These are phyloP conservation scores for Calameuta pallipes DNA, from an alignment of 2,888 invertebrate species.

Conservation along the genomic window DNA sequence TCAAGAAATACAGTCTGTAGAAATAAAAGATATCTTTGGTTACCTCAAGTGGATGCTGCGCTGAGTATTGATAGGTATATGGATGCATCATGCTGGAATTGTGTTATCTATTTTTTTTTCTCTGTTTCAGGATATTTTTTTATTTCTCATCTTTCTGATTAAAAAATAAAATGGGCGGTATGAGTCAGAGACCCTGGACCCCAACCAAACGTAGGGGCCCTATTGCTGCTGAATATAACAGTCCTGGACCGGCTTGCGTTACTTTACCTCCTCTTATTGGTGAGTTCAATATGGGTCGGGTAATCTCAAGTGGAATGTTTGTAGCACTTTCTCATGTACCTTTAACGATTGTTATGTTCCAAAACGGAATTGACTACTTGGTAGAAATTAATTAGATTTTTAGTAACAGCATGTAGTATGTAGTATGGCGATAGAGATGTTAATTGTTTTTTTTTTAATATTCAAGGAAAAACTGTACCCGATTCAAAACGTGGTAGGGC, in stretches of 20 bases:
- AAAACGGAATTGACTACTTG: neutral
- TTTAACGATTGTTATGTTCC: neutral
- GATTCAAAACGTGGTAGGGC: slow-evolving; percentile 83
- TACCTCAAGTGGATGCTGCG: neutral
- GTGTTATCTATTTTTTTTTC: neutral
- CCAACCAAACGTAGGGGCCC: slow-evolving; percentile 89
- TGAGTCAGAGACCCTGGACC: slow-evolving; percentile 89
- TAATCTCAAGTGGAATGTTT: neutral
- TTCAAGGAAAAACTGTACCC: slow-evolving; percentile 78
- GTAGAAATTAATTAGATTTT: neutral
- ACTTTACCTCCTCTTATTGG: slow-evolving; percentile 85
- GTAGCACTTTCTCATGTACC: neutral
- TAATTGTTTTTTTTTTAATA: slow-evolving; percentile 24
- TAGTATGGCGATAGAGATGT: neutral
- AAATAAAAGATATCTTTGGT: neutral
- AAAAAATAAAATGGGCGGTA: slow-evolving; percentile 72
- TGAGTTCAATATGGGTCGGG: slow-evolving; percentile 56
- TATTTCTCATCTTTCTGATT: neutral
- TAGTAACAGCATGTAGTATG: neutral
- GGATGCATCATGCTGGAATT: neutral
- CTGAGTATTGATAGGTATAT: neutral
- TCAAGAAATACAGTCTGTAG: no score
- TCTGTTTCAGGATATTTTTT: neutral
- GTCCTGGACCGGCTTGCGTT: slow-evolving; percentile 91
- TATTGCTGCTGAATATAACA: slow-evolving; percentile 86